Percentiles rank a stretch among this genome's conserved stretches.
phyloP scores from a whole-genome alignment of 2,113 vertebrate species.

The Aspidoscelis tigris region DNA sequence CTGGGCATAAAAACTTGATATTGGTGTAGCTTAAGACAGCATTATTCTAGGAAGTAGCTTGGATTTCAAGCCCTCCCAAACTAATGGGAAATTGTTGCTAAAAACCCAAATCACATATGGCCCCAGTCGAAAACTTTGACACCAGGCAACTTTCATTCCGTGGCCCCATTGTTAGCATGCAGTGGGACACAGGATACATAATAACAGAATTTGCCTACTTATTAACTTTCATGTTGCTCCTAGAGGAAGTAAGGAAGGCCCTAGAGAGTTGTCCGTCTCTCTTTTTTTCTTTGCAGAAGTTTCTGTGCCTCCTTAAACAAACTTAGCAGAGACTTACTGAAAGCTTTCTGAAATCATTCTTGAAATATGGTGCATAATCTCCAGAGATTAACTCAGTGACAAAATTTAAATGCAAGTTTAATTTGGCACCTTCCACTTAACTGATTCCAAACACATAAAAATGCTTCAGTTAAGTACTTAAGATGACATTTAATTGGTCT shows the following conservation, averaged over 20 bases:
- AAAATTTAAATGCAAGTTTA: constrained; percentile 63
- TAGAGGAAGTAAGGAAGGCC: constrained; percentile 1
- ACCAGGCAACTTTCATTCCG: too few species aligned
- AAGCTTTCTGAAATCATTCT: constrained; percentile 57
- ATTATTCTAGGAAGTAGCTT: too few species aligned
- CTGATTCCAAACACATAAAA: constrained; percentile 52
- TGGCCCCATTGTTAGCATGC: too few species aligned
- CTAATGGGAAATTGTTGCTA: too few species aligned
- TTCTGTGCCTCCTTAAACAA: constrained; percentile 41
- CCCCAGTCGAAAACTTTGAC: too few species aligned
- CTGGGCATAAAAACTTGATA: too few species aligned
- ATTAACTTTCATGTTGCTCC: constrained; percentile 47
- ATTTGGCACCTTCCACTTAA: constrained; percentile 69
- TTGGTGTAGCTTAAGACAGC: too few species aligned
- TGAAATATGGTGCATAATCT: constrained; percentile 55
- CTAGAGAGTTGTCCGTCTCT: constrained; percentile 34
- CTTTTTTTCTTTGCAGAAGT: constrained; percentile 46
- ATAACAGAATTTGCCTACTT: constrained; percentile 53
- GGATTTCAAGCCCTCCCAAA: too few species aligned
- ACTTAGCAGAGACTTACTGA: constrained; percentile 43
- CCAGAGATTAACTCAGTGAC: constrained; percentile 61
- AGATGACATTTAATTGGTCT: constrained; percentile 66
- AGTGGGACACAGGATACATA: constrained; percentile 25
- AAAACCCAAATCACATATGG: too few species aligned
- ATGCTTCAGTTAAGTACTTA: constrained; percentile 57